Base-by-base conservation (phyloP, 1,140 invertebrate genomes). In the Caerostris extrusa region DNA sequence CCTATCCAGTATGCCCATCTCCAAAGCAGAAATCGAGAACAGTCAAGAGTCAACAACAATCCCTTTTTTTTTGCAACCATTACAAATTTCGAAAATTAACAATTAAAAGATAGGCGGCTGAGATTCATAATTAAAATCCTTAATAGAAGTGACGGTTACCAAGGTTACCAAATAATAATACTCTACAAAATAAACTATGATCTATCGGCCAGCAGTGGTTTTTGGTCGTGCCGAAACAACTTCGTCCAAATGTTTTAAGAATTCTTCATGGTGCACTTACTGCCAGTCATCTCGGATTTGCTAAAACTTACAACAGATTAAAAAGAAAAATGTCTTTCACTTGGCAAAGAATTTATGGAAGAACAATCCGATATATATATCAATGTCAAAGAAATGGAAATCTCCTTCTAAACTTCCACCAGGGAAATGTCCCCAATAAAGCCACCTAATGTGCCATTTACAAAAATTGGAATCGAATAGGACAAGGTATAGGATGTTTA, bases 251-350 rank as follows among this genome's bases (percentile, higher is more conserved):
- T 60, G n/a, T 94, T 8, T 55, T 94, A 61, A 77, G 50, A 14
- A 71, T 50, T 86, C 8, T 86, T 34, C 90, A 94, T 83, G 86
- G 91, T 86, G 61, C 19, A 2, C 88, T 57, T 55, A 91, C 82
- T 7, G n/a, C 81, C 60, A 53, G 94, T n/a, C 89, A 94, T 77
- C 71, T 91, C 3, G 34, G 81, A 17, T 87, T 94, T 83, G 81
- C 55, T 34, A 94, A 94, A 55, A 94, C 60, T 1, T 81, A 50
- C 14, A 64, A 82, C n/a, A 4, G 34, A 85, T 19, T 90, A 53
- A 61, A 5, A 8, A 64, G 7, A 64, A 83, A 19, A 90, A 83
- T 50, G 83, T 3, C 34, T 34, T 69, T 94, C 53, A 85, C 12
- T 34, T 94, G 60, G n/a, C 58, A 19, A 57, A 60, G 71, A 56